Conservation (phyloP, 2,888 invertebrate species). For the Gortyna flavago region DNA sequence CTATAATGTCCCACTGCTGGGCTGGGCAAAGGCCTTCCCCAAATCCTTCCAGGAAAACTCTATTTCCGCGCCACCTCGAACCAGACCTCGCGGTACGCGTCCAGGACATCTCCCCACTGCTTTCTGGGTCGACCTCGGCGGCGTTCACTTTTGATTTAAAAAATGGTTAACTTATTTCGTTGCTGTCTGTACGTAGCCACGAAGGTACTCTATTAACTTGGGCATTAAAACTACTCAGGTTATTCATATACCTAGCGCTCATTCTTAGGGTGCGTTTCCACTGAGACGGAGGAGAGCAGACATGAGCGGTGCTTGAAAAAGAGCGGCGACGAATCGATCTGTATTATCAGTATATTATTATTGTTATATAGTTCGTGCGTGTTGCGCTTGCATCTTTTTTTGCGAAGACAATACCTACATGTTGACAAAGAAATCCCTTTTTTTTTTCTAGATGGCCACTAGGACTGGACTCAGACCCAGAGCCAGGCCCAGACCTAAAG, state of each 20-base stretch:
- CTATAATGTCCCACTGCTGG: too few relatives aligned
- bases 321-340: background rate
- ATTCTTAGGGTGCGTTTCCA: background rate
- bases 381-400: background rate
- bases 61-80: too few relatives aligned
- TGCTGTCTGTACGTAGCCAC: background rate
- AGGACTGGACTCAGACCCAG: background rate
- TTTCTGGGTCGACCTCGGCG: too few relatives aligned
- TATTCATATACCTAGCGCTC: background rate
- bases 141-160: background rate
- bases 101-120: too few relatives aligned
- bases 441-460: constrained; percentile 4
- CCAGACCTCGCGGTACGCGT: too few relatives aligned
- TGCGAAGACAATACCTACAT: background rate
- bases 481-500: background rate
- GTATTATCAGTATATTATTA: background rate
- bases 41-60: too few relatives aligned
- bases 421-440: background rate
- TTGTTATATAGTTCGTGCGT: background rate
- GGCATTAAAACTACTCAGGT: background rate
- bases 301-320: background rate
- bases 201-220: background rate
- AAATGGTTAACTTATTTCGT: background rate
- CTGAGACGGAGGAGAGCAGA: too few relatives aligned
- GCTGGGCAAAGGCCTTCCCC: too few relatives aligned